phyloP scores from a whole-genome alignment of 2,888 invertebrate genomes.

The Zaprionus obscuricornis region DNA sequence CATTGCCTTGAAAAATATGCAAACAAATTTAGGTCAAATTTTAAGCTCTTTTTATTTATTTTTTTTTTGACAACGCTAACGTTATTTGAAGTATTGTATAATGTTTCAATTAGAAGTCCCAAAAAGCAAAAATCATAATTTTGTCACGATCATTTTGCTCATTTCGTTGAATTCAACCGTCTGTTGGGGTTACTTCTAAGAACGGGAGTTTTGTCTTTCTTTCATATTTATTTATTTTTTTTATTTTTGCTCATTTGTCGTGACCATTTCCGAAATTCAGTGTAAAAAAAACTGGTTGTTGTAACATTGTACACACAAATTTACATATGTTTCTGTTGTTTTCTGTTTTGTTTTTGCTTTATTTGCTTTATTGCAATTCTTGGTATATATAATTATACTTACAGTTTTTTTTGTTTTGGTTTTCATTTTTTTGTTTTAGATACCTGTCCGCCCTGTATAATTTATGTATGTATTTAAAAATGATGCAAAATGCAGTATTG shows the following conservation, averaged over 20 bases:
- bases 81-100: constrained; percentile 45
- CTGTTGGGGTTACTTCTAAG: constrained; percentile 40
- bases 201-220: constrained; percentile 35
- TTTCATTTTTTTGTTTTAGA: constrained; percentile 14
- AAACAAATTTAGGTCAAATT: constrained; percentile 64
- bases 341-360: constrained; percentile 16
- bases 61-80: constrained; percentile 36
- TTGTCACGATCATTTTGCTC: constrained; percentile 43
- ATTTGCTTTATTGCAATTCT: constrained; percentile 33
- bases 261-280: constrained; percentile 42
- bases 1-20: constrained; percentile 65
- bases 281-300: constrained; percentile 53
- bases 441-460: no score
- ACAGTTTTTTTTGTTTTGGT: constrained; percentile 10
- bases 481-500: constrained; percentile 52
- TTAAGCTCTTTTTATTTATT: constrained; percentile 12
- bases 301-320: constrained; percentile 29
- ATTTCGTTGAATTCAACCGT: constrained; percentile 44
- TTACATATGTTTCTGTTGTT: not conserved
- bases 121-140: constrained; percentile 23
- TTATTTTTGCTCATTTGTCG: not conserved
- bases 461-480: constrained; percentile 33
- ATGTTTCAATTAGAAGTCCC: constrained; percentile 66
- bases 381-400: not conserved
- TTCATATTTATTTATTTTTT: constrained; percentile 4